Evolutionary conservation across 1,140 invertebrate species (phyloP).

Genomic region (Drosophila tsacasi): DNA sequence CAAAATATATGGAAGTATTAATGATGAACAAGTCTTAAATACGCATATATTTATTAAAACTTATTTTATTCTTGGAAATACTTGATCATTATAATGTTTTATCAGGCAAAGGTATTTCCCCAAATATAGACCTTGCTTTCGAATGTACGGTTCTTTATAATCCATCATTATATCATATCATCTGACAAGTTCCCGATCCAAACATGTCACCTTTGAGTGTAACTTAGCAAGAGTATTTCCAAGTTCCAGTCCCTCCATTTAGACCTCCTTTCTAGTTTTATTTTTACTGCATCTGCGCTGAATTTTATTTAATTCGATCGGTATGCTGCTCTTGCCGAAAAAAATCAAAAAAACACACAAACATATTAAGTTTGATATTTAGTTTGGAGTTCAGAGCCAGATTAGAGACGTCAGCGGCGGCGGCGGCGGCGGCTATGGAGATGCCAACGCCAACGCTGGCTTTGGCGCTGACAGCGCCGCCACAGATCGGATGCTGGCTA

Average conservation of each 20-base stretch:
- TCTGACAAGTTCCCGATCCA: not conserved
- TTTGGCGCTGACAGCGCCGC: constrained; percentile 7
- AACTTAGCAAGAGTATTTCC: constrained; percentile 16
- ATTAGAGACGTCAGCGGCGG: constrained; percentile 61
- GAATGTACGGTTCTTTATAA: not conserved
- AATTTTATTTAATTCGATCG: constrained; percentile 61
- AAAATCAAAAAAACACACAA: constrained; percentile 45
- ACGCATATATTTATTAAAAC: too few relatives aligned
- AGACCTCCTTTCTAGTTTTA: constrained; percentile 30
- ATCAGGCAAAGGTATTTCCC: not conserved
- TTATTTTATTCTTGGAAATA: too few relatives aligned
- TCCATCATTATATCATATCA: not conserved
- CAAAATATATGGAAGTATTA: not conserved
- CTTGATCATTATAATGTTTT: not conserved
- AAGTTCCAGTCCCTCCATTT: not conserved
- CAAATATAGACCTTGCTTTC: not conserved
- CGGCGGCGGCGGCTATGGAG: constrained; percentile 7
- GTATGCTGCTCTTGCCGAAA: constrained; percentile 50
- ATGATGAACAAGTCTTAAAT: not conserved
- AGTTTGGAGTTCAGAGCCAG: constrained; percentile 65
- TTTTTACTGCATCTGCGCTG: constrained; percentile 36
- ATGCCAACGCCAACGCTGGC: constrained; percentile 44
- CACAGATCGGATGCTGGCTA: constrained; percentile 41
- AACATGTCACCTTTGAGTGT: not conserved
- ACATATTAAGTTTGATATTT: constrained; percentile 73